Percentiles rank a stretch among this genome's conserved stretches.
Evolutionary conservation across 2,888 invertebrate species (phyloP).

Genomic region (Reticulitermes lucifugus): DNA sequence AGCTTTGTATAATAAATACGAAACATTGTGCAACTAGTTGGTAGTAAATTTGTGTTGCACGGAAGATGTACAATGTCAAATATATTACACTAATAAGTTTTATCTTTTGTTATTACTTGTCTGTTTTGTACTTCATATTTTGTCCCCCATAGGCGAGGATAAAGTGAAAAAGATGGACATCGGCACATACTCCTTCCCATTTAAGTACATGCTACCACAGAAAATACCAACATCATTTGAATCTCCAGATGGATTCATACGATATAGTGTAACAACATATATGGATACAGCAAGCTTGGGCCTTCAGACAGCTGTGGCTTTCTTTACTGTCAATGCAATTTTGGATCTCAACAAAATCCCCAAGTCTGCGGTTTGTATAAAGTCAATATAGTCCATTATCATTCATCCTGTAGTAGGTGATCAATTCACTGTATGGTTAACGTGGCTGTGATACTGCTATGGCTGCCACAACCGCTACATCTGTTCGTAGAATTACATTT

Average conservation of each 20-base stretch:
- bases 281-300: conserved; percentile 5
- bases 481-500: no score
- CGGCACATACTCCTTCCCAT: not conserved
- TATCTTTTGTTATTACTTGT: not conserved
- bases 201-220: conserved; percentile 9
- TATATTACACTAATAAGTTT: no score
- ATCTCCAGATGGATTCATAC: conserved; percentile 31
- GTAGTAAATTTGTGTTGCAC: no score
- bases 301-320: not conserved
- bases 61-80: no score
- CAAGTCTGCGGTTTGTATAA: not conserved
- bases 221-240: conserved; percentile 44
- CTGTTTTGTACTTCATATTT: not conserved
- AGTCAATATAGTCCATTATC: not conserved
- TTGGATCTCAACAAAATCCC: conserved; percentile 33
- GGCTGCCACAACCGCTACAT: no score
- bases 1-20: no score
- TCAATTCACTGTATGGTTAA: no score
- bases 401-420: no score
- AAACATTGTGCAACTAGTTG: no score
- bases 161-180: not conserved
- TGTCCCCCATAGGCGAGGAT: not conserved
- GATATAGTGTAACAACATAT: conserved; percentile 24
- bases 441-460: no score
- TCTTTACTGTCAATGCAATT: conserved; percentile 37